Evolutionary conservation across 2,113 vertebrate genomes (phyloP).

Genomic region (Neotragus pygmaeus): DNA sequence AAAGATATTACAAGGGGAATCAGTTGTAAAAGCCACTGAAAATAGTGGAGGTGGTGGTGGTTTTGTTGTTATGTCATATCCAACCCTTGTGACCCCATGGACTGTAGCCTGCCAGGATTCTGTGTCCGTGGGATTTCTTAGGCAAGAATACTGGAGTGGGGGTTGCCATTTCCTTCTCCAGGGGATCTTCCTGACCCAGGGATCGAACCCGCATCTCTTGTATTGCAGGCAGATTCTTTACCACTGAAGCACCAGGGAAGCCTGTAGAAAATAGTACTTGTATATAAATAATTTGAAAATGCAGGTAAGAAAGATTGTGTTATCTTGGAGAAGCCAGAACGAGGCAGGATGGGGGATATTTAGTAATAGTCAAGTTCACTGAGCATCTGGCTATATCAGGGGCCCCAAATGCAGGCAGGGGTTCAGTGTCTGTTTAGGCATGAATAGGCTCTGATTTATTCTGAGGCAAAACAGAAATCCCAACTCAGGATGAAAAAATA

Average conservation of each 20-base stretch:
- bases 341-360: neutral
- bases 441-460: neutral
- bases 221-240: neutral
- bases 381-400: neutral
- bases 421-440: neutral
- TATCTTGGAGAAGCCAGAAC: neutral
- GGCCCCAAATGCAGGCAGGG: rapidly evolving
- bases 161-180: neutral
- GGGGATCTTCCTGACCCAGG: too few relatives aligned
- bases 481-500: neutral
- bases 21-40: neutral
- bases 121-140: neutral
- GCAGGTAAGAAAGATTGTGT: neutral
- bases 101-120: neutral
- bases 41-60: neutral
- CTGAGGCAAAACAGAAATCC: neutral
- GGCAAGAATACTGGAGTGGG: neutral
- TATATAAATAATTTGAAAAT: neutral
- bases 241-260: neutral
- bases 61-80: neutral
- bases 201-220: neutral
- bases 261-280: neutral
- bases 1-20: neutral
- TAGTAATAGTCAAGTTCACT: neutral
- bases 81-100: neutral